phyloP scores from a whole-genome alignment of 2,888 invertebrate genomes.

The Hirtodrosophila cameraria region DNA sequence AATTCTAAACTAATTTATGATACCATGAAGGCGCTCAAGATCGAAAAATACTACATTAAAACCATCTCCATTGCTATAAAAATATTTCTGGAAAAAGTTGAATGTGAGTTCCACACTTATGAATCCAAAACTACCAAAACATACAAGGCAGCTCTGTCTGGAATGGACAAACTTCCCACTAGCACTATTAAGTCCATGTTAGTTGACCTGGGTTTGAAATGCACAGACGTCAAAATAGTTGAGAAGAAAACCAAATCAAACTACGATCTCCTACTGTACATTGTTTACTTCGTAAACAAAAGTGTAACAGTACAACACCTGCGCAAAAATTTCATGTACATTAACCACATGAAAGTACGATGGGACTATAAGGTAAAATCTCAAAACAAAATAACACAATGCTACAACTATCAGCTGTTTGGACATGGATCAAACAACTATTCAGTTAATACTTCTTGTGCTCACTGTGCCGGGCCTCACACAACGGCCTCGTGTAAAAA shows the following conservation, averaged over 20 bases:
- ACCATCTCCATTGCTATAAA: neutral
- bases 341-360: neutral
- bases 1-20: no score
- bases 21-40: no score
- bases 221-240: neutral
- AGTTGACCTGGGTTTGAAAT: neutral
- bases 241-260: conserved; percentile 2
- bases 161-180: neutral
- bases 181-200: neutral
- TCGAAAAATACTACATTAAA: neutral
- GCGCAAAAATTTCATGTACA: no score
- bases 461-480: neutral
- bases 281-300: neutral
- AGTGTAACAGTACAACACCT: neutral
- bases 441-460: neutral
- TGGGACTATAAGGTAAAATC: neutral
- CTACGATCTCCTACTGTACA: neutral
- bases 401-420: neutral
- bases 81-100: neutral
- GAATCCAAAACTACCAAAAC: neutral
- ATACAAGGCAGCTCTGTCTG: neutral
- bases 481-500: neutral
- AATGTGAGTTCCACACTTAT: no score
- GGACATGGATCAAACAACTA: neutral
- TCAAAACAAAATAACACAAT: neutral